Percentiles rank a stretch among this genome's conserved stretches.
Conservation (phyloP, 2,113 vertebrate genomes). For the Indicator indicator region DNA sequence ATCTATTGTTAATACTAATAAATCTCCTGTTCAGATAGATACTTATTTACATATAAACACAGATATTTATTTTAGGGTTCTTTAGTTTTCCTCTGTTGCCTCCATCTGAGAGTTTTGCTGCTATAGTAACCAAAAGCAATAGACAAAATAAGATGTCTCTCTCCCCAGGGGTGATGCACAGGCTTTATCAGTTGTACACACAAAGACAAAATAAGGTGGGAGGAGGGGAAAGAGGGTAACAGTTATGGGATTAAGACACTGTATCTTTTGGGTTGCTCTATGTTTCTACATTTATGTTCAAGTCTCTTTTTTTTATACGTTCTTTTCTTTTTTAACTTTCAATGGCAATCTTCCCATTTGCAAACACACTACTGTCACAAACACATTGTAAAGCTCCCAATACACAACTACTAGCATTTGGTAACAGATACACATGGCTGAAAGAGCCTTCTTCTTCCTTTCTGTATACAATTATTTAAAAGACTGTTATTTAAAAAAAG, state of each 20-base stretch:
- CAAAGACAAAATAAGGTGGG: background rate
- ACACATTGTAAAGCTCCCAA: background rate
- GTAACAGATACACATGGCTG: background rate
- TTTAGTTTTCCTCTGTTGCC: background rate
- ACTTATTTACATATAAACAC: slow-evolving; percentile 14
- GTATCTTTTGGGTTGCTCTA: accelerated
- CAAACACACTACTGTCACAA: background rate
- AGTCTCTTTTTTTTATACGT: background rate
- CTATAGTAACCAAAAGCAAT: slow-evolving; percentile 81
- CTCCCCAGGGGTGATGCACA: slow-evolving; percentile 32
- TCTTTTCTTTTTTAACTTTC: background rate
- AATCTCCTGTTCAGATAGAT: background rate
- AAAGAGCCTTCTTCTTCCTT: background rate
- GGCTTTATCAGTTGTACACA: background rate
- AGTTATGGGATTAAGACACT: background rate
- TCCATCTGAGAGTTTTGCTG: slow-evolving; percentile 70
- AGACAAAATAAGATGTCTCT: slow-evolving; percentile 59
- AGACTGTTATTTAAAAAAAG: background rate
- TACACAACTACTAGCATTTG: background rate
- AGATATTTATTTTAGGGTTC: background rate
- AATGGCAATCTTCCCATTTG: background rate
- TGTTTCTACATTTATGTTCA: background rate
- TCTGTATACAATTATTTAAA: background rate
- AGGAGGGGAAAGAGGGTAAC: background rate
- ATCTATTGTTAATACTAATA: background rate